Base-by-base conservation (phyloP, 2,888 invertebrate species). In the Allygus modestus region DNA sequence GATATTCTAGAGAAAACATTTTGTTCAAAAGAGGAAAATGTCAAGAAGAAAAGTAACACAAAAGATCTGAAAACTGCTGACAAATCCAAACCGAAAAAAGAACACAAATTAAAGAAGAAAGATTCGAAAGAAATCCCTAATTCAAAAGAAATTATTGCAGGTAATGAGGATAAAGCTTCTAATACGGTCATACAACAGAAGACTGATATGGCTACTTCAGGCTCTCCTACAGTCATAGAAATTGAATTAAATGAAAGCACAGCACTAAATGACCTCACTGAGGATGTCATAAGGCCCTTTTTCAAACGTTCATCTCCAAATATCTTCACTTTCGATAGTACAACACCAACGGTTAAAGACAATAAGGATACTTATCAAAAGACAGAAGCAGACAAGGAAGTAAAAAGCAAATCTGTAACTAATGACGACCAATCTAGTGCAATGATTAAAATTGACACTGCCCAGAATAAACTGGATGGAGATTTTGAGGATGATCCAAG, bases 241-340 rank as follows among this genome's bases (percentile, higher is more conserved):
- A 73, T 43, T 20, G 73, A 73, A 41, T n/a, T 43, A n/a, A 37
- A 73, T 73, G 73, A 73, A 43, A 73, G 43, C 11, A 41, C 73
- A 41, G n/a, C 11, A 20, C 9, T 73, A 41, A 73, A 41, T 33
- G 43, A 73, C 12, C 31, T 73, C 2, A 73, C 43, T 73, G 43
- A 41, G 11, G 43, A 73, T 43, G 37, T 73, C 4, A 69, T 69
- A 12, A 69, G 31, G 69, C 69, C 69, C 2, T 69, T 69, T 33
- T 33, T 69, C 1, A 69, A 69, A 69, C 69, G 69, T 33, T 69
- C 69, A 69, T 69, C 69, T 17, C 69, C 69, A 5, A 69, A 31
- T 17, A 69, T 31, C 31, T 69, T 69, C 26, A 2, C 69, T 33
- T 69, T 69, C 31, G 31, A 69, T 17, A n/a, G 31, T 23, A 23